phyloP scores from a whole-genome alignment of 1,140 invertebrate species.

The Latrodectus geometricus region DNA sequence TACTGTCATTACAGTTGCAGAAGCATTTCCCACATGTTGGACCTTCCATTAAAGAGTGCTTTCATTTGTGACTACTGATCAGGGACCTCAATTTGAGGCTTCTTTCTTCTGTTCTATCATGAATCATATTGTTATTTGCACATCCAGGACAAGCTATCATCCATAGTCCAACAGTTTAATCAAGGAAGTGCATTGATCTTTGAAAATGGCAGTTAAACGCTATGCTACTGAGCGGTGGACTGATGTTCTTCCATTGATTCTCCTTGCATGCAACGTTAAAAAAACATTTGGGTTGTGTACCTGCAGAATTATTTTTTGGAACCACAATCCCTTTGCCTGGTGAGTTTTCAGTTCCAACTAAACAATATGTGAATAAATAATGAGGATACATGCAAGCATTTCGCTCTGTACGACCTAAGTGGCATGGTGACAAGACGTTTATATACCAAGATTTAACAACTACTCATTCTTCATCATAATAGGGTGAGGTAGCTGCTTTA shows the following conservation, averaged over 20 bases:
- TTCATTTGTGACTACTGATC: not conserved
- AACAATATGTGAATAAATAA: too few species aligned
- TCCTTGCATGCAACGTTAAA: not conserved
- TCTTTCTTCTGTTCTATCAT: not conserved
- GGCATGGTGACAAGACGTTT: too few species aligned
- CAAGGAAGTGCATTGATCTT: not conserved
- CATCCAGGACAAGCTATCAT: not conserved
- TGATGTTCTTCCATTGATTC: not conserved
- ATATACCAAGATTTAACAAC: too few species aligned
- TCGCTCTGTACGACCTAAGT: too few species aligned
- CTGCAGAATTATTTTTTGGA: too few species aligned
- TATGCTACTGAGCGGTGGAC: not conserved
- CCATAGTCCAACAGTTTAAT: not conserved
- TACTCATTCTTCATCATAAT: too few species aligned
- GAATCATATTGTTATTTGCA: too few species aligned
- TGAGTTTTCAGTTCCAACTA: too few species aligned
- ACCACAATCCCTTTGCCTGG: too few species aligned
- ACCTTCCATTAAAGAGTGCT: not conserved
- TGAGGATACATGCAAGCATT: too few species aligned
- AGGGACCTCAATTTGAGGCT: not conserved
- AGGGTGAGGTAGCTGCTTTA: too few species aligned
- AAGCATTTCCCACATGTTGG: slow-evolving; percentile 64
- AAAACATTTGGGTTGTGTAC: too few species aligned
- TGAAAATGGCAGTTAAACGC: not conserved
- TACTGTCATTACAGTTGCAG: slow-evolving; percentile 68